A percentile compares a stretch with the other conserved stretches of the same genome.
phyloP scores from a whole-genome alignment of 35 echinoderm and acorn worm species.

The Chiridota heheva region DNA sequence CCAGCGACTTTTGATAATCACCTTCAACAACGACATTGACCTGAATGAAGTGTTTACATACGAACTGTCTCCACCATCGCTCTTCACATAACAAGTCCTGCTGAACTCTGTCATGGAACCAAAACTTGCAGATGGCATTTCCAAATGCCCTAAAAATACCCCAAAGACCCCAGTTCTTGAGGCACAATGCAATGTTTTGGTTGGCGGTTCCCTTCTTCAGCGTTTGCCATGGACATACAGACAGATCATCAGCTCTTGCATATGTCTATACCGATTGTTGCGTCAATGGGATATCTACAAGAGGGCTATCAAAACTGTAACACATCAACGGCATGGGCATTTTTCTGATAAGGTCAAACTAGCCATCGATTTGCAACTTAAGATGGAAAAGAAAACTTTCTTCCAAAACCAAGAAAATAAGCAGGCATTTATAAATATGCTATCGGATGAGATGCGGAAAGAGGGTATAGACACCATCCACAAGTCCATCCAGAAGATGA shows the following conservation, averaged over 20 bases:
- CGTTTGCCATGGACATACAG: too few species aligned
- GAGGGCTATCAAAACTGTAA: neutral
- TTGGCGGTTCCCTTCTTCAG: neutral
- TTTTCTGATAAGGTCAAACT: conserved; percentile 1
- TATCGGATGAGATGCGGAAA: neutral
- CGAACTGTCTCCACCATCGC: conserved; percentile 10
- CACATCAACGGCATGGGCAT: conserved; percentile 1
- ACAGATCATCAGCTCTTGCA: neutral
- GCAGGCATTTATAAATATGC: conserved; percentile 17
- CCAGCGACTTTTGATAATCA: conserved; percentile 13
- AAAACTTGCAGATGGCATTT: conserved; percentile 5
- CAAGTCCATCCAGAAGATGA: conserved; percentile 25
- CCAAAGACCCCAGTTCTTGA: neutral
- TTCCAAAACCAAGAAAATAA: conserved; percentile 15
- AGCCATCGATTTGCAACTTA: neutral
- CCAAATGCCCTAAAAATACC: neutral
- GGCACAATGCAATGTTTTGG: conserved; percentile 30
- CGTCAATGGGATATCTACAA: neutral
- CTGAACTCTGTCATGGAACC: neutral
- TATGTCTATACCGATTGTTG: neutral
- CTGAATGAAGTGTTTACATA: conserved; percentile 7
- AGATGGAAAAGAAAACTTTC: conserved; percentile 2
- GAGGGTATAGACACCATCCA: neutral
- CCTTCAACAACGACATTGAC: neutral
- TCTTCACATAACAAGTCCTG: neutral